Percentiles rank a stretch among this genome's conserved stretches.
phyloP scores from a whole-genome alignment of 2,888 invertebrate species.

The Ennomos erosarius region DNA sequence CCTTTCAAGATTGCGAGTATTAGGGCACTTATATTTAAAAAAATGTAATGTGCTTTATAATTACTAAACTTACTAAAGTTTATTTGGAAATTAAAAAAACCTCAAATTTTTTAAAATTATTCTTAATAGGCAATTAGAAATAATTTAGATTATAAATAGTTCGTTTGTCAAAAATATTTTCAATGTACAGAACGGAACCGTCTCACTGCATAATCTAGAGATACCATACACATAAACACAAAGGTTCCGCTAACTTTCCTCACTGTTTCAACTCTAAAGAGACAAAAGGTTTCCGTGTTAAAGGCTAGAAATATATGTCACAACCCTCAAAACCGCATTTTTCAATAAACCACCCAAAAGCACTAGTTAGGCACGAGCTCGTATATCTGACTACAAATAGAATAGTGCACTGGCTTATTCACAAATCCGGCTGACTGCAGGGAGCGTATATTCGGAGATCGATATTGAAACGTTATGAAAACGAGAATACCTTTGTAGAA shows the following conservation, averaged over 20 bases:
- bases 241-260: no score
- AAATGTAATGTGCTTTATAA: conserved; percentile 6
- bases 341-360: conserved; percentile 59
- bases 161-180: no score
- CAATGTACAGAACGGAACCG: no score
- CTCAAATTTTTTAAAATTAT: no score
- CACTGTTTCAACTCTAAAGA: background rate
- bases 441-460: conserved; percentile 41
- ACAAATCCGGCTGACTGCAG: conserved; percentile 77
- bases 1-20: conserved; percentile 46
- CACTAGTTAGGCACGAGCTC: conserved; percentile 47
- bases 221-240: no score
- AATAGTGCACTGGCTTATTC: conserved; percentile 72
- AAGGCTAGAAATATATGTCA: conserved; percentile 21
- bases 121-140: no score
- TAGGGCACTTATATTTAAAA: conserved; percentile 34
- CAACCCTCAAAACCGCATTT: conserved; percentile 48
- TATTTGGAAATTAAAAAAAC: no score
- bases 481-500: conserved; percentile 1
- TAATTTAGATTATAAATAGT: no score
- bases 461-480: conserved; percentile 42
- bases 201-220: no score
- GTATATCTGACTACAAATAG: conserved; percentile 72
- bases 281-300: conserved; percentile 16
- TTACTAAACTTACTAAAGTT: no score